Evolutionary conservation across 30 jellyfish, hydroid and myxozoan species (phyloP).

Genomic region (Turritopsis rubra): DNA sequence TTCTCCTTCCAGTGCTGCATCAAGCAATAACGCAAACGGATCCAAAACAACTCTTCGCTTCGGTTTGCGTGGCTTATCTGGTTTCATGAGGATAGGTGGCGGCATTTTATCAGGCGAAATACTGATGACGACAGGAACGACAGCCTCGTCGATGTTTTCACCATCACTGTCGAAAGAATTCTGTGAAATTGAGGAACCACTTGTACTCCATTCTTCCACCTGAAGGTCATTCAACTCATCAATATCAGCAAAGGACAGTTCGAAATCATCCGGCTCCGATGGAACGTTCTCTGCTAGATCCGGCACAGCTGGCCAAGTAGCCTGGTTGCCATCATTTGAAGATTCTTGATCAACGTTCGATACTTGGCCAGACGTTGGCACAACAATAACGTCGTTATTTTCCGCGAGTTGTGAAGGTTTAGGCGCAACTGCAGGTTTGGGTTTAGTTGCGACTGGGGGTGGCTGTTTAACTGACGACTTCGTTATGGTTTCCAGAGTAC

Average conservation of each 20-base stretch:
- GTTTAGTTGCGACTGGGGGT: conserved; percentile 18
- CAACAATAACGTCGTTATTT: neutral
- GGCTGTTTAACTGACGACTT: neutral
- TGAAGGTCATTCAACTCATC: conserved; percentile 82
- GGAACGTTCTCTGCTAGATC: conserved; percentile 1
- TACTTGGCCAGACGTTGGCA: neutral
- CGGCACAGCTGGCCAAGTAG: conserved; percentile 5
- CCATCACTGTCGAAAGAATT: conserved; percentile 35
- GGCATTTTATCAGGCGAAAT: conserved; percentile 94
- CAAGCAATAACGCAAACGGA: conserved; percentile 89
- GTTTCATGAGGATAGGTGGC: conserved; percentile 81
- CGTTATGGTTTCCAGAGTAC: neutral
- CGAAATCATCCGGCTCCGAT: conserved; percentile 38
- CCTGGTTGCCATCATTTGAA: neutral
- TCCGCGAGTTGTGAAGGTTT: neutral
- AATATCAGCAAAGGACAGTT: conserved; percentile 77
- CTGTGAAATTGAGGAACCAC: conserved; percentile 37
- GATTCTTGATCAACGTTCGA: neutral
- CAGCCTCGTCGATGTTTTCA: conserved; percentile 41
- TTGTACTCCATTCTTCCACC: conserved; percentile 53
- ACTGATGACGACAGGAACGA: conserved; percentile 63
- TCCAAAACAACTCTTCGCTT: conserved; percentile 86
- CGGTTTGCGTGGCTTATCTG: conserved; percentile 78
- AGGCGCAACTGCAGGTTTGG: conserved; percentile 13
- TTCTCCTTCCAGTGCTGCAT: conserved; percentile 98